Conservation (phyloP, 2,888 invertebrate species). For the Ditula angustiorana region DNA sequence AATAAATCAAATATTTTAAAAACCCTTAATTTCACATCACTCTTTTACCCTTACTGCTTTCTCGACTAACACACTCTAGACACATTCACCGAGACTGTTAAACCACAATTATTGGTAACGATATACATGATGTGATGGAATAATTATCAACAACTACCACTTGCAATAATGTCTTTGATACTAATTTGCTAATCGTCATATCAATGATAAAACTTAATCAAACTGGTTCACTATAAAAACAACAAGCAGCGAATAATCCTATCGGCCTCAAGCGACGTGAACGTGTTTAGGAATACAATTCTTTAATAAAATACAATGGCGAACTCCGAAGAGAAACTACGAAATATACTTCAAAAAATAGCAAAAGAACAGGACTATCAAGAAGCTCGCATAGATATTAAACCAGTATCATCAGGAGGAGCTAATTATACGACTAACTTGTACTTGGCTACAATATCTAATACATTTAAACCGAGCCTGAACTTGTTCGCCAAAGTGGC, state of each 20-base stretch:
- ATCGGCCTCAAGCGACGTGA: neutral
- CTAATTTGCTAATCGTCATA: neutral
- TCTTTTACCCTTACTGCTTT: too few species aligned
- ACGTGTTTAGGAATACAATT: neutral
- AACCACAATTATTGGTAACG: too few species aligned
- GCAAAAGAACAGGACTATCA: slow-evolving; percentile 22
- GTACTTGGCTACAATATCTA: slow-evolving; percentile 17
- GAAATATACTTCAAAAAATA: neutral
- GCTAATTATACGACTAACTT: slow-evolving; percentile 36
- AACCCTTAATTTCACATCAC: too few species aligned
- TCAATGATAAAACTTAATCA: neutral
- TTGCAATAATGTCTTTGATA: neutral
- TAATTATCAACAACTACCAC: neutral
- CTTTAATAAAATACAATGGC: slow-evolving; percentile 11
- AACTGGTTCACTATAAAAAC: neutral
- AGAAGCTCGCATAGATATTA: neutral
- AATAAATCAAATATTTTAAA: too few species aligned
- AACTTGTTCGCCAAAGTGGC: slow-evolving; percentile 37
- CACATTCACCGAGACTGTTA: too few species aligned
- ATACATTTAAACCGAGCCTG: slow-evolving; percentile 7
- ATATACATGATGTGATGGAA: too few species aligned
- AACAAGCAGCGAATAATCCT: neutral
- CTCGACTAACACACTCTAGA: too few species aligned
- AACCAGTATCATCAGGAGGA: slow-evolving; percentile 30
- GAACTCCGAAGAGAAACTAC: neutral